These are phyloP conservation scores for Drosophila ezoana DNA, from an alignment of 2,888 invertebrate genomes.

Conservation along the genomic window DNA sequence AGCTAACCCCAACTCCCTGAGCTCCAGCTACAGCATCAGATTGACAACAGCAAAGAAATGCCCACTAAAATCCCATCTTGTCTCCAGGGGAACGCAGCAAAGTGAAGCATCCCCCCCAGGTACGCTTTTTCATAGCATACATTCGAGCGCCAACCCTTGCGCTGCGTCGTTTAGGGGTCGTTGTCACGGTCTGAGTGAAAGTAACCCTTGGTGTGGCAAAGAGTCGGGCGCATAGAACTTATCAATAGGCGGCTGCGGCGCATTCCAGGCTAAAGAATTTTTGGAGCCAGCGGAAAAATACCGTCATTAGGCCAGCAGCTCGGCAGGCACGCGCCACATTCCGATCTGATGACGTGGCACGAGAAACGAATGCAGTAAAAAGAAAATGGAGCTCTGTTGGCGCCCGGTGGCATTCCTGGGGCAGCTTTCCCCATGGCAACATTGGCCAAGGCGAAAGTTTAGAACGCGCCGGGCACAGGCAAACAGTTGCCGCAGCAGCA, in stretches of 20 bases:
- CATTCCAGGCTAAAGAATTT: slow-evolving; percentile 55
- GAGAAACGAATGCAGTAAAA: slow-evolving; percentile 6
- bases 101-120: no score
- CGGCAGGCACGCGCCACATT: slow-evolving; percentile 53
- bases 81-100: no score
- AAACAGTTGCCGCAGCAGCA: slow-evolving; percentile 24
- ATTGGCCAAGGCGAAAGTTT: slow-evolving; percentile 71
- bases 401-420: slow-evolving; percentile 37
- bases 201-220: slow-evolving; percentile 74
- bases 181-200: slow-evolving; percentile 66
- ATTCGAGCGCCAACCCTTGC: slow-evolving; percentile 38
- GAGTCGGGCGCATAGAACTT: slow-evolving; percentile 76
- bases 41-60: no score
- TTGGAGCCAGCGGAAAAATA: slow-evolving; percentile 78
- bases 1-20: no score
- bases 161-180: slow-evolving; percentile 12
- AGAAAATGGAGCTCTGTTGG: slow-evolving; percentile 16
- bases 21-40: slow-evolving; percentile 2
- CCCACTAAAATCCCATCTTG: no score
- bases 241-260: slow-evolving; percentile 51
- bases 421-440: slow-evolving; percentile 69
- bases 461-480: slow-evolving; percentile 61
- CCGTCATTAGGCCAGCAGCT: slow-evolving; percentile 83
- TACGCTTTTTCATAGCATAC: slow-evolving; percentile 53
- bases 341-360: slow-evolving; percentile 62